phyloP scores from a whole-genome alignment of 2,113 vertebrate species.

The Syngnathus typhle region DNA sequence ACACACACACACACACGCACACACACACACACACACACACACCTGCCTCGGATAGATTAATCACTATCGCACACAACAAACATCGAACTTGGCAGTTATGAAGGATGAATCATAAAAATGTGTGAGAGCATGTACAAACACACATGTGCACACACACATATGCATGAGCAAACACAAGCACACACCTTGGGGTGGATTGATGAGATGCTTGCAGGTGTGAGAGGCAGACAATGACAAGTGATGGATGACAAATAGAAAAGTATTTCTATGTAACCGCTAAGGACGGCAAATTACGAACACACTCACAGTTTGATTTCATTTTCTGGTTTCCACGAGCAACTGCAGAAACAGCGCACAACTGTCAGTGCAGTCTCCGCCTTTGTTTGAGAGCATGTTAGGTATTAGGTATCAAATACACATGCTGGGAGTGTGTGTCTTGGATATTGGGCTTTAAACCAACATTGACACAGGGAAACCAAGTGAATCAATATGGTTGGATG shows the following conservation, averaged over 20 bases:
- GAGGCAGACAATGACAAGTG: slow-evolving; percentile 30
- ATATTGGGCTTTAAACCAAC: background rate
- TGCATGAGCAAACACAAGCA: slow-evolving; percentile 12
- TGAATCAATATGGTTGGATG: background rate
- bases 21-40: slow-evolving; percentile 15
- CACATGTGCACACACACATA: slow-evolving; percentile 10
- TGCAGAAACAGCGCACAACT: slow-evolving; percentile 46
- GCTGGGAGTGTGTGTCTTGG: background rate
- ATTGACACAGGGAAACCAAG: background rate
- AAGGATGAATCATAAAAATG: slow-evolving; percentile 40
- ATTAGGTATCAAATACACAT: slow-evolving; percentile 39
- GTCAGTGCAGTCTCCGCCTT: background rate
- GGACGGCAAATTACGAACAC: slow-evolving; percentile 29
- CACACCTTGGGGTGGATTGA: slow-evolving; percentile 40
- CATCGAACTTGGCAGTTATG: slow-evolving; percentile 45
- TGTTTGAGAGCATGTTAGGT: slow-evolving; percentile 30
- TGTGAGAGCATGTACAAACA: slow-evolving; percentile 2
- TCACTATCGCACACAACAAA: slow-evolving; percentile 31
- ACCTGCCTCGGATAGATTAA: slow-evolving; percentile 34
- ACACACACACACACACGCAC: slow-evolving; percentile 21
- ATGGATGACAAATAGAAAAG: slow-evolving; percentile 44
- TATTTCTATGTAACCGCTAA: slow-evolving; percentile 41
- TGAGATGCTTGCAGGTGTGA: slow-evolving; percentile 43
- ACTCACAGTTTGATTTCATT: slow-evolving; percentile 38
- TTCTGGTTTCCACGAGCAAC: slow-evolving; percentile 49